Percentiles rank a stretch among this genome's conserved stretches.
Evolutionary conservation across 2,797 vertebrate genomes (phyloP).

Genomic region (Parauchenoglanis punctatus): DNA sequence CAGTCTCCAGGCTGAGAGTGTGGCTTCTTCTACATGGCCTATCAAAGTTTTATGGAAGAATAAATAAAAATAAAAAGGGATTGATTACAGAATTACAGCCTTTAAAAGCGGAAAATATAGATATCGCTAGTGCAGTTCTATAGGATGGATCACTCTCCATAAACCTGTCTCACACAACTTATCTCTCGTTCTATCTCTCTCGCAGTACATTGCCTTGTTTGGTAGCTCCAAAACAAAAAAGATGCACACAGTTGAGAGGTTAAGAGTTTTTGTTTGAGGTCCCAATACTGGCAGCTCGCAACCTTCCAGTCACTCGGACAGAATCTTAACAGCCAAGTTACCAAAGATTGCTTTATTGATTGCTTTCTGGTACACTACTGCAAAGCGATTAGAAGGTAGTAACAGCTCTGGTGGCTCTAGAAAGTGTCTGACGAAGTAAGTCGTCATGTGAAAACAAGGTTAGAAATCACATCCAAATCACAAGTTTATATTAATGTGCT

Average conservation of each 20-base stretch:
- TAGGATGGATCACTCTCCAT: constrained; percentile 3
- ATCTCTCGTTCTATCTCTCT: background rate
- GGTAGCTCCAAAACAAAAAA: background rate
- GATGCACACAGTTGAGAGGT: background rate
- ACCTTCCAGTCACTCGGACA: background rate
- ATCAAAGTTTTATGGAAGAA: constrained; percentile 26
- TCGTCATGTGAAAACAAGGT: background rate
- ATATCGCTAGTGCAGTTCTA: background rate
- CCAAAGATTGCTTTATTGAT: constrained; percentile 13
- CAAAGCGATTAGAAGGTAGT: background rate
- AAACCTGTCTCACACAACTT: constrained; percentile 1
- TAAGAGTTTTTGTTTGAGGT: background rate
- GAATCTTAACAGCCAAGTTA: background rate
- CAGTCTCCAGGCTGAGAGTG: constrained; percentile 2
- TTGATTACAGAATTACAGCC: constrained; percentile 23
- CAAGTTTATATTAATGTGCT: background rate
- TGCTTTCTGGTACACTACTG: background rate
- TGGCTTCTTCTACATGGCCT: constrained; percentile 17
- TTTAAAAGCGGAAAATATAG: constrained; percentile 20
- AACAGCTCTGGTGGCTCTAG: background rate
- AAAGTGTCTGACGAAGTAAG: background rate
- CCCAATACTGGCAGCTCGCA: background rate
- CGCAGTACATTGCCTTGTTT: background rate
- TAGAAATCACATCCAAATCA: no score
- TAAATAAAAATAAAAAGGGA: constrained; percentile 27